These are phyloP conservation scores for Cyphomyrus plagiostoma DNA, from an alignment of 2,113 vertebrate species.

Conservation along the genomic window DNA sequence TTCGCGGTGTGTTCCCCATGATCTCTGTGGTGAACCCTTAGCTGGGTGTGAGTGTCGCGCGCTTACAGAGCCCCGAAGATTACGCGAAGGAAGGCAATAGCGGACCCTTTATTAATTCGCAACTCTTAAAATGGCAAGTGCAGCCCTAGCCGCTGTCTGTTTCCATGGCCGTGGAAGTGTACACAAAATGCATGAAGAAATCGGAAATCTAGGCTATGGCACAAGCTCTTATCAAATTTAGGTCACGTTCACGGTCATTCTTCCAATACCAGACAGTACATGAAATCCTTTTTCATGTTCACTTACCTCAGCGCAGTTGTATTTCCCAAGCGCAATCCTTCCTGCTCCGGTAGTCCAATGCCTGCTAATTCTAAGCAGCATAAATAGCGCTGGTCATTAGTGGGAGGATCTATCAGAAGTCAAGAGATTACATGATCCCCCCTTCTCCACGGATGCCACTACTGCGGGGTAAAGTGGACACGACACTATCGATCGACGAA, in stretches of 20 bases:
- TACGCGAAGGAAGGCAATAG: background rate
- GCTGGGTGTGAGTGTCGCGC: background rate
- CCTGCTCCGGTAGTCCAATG: constrained; percentile 8
- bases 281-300: background rate
- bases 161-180: background rate
- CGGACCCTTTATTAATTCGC: background rate
- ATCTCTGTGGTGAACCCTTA: background rate
- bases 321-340: constrained; percentile 18
- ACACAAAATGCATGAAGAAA: background rate
- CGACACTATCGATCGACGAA: background rate
- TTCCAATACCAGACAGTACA: background rate
- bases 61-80: background rate
- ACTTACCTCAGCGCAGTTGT: constrained; percentile 25
- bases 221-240: constrained; percentile 25
- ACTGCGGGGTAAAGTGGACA: background rate
- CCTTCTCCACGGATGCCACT: constrained; percentile 3
- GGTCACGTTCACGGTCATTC: constrained; percentile 38
- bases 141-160: background rate
- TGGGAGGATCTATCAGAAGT: constrained; percentile 29
- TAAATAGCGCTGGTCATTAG: constrained; percentile 26
- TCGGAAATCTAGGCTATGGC: background rate
- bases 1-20: background rate
- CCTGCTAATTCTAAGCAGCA: constrained; percentile 18
- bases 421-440: constrained; percentile 22
- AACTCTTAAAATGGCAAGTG: background rate